A percentile compares a stretch with the other conserved stretches of the same genome.
These are phyloP conservation scores for Molanna angustata DNA, from an alignment of 2,888 invertebrate genomes.

Conservation along the genomic window DNA sequence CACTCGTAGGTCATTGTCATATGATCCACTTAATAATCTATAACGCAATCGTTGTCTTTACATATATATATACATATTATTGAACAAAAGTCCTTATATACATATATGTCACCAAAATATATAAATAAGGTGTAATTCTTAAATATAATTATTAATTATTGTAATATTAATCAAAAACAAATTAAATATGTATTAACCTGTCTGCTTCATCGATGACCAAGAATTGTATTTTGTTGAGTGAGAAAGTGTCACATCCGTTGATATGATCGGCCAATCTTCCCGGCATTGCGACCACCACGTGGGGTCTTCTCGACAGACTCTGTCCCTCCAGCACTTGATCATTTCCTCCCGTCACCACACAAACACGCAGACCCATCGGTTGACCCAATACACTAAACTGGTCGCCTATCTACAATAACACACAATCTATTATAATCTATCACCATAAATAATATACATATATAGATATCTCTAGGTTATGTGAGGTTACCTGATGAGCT, in stretches of 20 bases:
- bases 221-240: slow-evolving; percentile 75
- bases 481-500: slow-evolving; percentile 80
- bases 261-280: slow-evolving; percentile 93
- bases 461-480: too few relatives aligned
- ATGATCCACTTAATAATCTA: slow-evolving; percentile 69
- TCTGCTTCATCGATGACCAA: slow-evolving; percentile 98
- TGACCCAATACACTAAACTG: slow-evolving; percentile 92
- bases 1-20: slow-evolving; percentile 77
- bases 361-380: slow-evolving; percentile 77
- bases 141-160: too few relatives aligned
- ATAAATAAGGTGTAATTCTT: too few relatives aligned
- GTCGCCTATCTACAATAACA: slow-evolving; percentile 80
- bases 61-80: too few relatives aligned
- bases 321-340: slow-evolving; percentile 87
- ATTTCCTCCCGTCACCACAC: slow-evolving; percentile 92
- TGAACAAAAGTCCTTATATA: too few relatives aligned
- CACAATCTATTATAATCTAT: too few relatives aligned
- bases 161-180: too few relatives aligned
- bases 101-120: too few relatives aligned
- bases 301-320: slow-evolving; percentile 80
- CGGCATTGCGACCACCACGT: slow-evolving; percentile 95
- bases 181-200: slow-evolving; percentile 53
- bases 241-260: slow-evolving; percentile 80
- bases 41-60: too few relatives aligned
- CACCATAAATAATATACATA: too few relatives aligned